Evolutionary conservation across 2,113 vertebrate genomes (phyloP).

Genomic region (Ploceus nigricollis): DNA sequence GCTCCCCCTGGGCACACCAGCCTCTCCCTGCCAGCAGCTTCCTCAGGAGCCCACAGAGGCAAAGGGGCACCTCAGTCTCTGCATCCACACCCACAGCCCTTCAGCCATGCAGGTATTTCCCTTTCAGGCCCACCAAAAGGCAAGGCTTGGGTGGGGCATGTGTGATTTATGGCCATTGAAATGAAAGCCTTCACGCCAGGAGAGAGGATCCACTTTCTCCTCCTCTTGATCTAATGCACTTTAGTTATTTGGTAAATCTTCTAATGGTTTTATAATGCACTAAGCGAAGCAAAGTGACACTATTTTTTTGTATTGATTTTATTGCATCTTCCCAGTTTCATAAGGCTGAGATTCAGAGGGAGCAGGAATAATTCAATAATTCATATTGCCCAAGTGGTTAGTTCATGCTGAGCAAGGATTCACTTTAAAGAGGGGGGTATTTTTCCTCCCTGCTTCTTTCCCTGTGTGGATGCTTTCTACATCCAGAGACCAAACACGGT

Average conservation of each 20-base stretch:
- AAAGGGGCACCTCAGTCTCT: background rate
- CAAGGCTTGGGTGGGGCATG: background rate
- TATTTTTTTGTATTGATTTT: conserved; percentile 47
- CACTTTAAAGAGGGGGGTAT: background rate
- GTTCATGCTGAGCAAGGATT: background rate
- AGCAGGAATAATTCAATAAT: conserved; percentile 57
- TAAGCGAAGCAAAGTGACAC: conserved; percentile 50
- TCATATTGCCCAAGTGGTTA: conserved; percentile 29
- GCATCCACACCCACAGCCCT: background rate
- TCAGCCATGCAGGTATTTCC: background rate
- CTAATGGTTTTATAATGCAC: conserved; percentile 68
- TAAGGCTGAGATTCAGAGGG: conserved; percentile 18
- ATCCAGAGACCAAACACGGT: background rate
- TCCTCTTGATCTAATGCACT: conserved; percentile 57
- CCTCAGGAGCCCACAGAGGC: background rate
- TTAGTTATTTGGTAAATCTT: conserved; percentile 67
- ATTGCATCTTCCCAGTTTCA: conserved; percentile 30
- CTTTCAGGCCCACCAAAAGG: background rate
- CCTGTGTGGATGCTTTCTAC: background rate
- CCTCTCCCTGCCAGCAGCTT: background rate
- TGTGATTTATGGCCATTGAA: conserved; percentile 19
- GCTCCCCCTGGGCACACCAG: background rate
- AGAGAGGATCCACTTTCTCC: conserved; percentile 45
- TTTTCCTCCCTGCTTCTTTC: background rate
- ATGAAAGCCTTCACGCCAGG: background rate